Base-by-base conservation (phyloP, 2,113 vertebrate genomes). In the Hiodon alosoides region DNA sequence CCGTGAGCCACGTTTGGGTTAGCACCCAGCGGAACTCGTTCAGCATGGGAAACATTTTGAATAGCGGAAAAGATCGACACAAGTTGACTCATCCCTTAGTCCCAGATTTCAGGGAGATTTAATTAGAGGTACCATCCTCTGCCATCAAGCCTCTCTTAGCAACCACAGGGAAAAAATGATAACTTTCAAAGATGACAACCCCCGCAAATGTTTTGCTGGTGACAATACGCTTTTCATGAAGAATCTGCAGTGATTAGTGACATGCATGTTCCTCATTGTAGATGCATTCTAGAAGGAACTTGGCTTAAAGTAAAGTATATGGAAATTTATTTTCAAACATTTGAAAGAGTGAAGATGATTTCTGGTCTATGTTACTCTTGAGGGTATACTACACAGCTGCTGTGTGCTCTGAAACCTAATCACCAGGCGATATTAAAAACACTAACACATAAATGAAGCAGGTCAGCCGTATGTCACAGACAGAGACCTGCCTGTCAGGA, bases 81-180 rank as follows among this genome's bases (percentile, higher is more conserved):
- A 4, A 4, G 17, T 7, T 75, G 73, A 75, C 64, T 75, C 73
- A 75, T 75, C 54, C 73, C 50, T 59, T 67, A 75, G 51, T 7
- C 64, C 11, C 11, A 57, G 31, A 67, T 58, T 52, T 48, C 73
- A 17, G 59, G 8, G 4, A 67, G 14, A 51, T 55, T 51, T 58
- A 17, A 75, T 68, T 67, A 48, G 73, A 59, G 46, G 73, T 54
- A 59, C 31, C 50, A 51, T 58, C 73, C 53, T 6, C 64, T 55
- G 58, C 58, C 73, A 68, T 7, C 47, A 48, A 58, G 73, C 5
- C 54, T 67, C 73, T 51, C 73, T 54, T 75, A 75, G 73, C 73
- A 75, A 75, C 73, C 73, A 51, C 11, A 55, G 52, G 13, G 17
- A 17, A 48, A 46, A 17, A 16, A 9, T 16, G 54, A 9, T 51